Evolutionary conservation across 2,113 vertebrate species (phyloP).

Genomic region (Arothron firmamentum): DNA sequence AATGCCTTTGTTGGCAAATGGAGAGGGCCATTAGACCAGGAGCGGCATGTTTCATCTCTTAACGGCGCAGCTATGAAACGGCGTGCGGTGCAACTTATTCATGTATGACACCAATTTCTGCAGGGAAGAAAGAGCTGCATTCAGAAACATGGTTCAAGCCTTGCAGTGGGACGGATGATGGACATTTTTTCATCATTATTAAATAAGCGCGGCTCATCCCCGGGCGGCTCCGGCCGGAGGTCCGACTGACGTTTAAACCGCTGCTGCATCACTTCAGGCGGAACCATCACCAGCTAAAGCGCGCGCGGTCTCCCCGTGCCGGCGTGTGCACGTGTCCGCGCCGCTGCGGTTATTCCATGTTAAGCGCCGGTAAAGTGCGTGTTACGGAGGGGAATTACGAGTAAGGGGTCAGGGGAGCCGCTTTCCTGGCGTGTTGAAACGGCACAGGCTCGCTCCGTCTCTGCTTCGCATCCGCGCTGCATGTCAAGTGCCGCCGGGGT

Average conservation of each 20-base stretch:
- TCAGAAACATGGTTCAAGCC: constrained; percentile 57
- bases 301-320: background rate
- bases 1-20: constrained; percentile 58
- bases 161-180: constrained; percentile 21
- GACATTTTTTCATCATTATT: constrained; percentile 35
- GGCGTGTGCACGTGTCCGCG: constrained; percentile 19
- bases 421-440: constrained; percentile 44
- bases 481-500: constrained; percentile 56
- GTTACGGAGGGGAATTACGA: constrained; percentile 53
- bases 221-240: constrained; percentile 8
- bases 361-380: constrained; percentile 42
- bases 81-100: constrained; percentile 44
- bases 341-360: constrained; percentile 49
- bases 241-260: constrained; percentile 10
- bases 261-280: constrained; percentile 12
- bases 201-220: constrained; percentile 39
- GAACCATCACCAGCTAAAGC: background rate
- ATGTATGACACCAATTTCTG: constrained; percentile 37
- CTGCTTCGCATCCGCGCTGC: constrained; percentile 46
- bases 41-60: constrained; percentile 63
- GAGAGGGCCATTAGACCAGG: constrained; percentile 49
- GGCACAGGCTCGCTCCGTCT: constrained; percentile 36
- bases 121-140: constrained; percentile 22
- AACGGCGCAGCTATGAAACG: constrained; percentile 47
- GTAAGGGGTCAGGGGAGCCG: constrained; percentile 45